phyloP scores from a whole-genome alignment of 2,113 vertebrate species.

The Promerops cafer region DNA sequence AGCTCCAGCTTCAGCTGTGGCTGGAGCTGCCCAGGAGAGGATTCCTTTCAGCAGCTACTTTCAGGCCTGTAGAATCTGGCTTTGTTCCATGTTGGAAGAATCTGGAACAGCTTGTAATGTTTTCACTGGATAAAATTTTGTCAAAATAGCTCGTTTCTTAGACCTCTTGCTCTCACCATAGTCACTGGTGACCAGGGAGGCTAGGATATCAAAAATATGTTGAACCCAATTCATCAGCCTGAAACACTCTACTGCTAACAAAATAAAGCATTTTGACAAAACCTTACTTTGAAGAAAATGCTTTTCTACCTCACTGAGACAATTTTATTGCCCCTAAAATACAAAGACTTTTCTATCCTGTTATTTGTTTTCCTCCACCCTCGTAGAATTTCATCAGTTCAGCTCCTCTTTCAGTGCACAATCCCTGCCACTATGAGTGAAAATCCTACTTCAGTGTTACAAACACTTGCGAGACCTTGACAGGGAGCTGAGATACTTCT shows the following conservation, averaged over 20 bases:
- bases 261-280: not conserved
- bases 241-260: not conserved
- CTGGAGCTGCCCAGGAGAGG: slow-evolving; percentile 4
- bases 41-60: not conserved
- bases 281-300: not conserved
- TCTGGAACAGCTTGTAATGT: slow-evolving; percentile 8
- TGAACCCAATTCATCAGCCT: not conserved
- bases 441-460: not conserved
- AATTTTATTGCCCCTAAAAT: not conserved
- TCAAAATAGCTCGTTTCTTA: not conserved
- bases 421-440: not conserved
- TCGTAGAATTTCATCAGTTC: not conserved
- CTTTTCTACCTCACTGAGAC: not conserved
- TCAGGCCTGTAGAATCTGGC: not conserved
- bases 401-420: not conserved
- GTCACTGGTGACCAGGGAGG: not conserved
- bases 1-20: not conserved
- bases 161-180: not conserved
- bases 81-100: not conserved
- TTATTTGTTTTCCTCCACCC: not conserved
- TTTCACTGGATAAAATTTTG: not conserved
- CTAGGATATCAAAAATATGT: not conserved
- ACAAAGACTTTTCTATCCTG: not conserved
- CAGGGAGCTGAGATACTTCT: not conserved
- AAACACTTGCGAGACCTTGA: not conserved